phyloP scores from a whole-genome alignment of 2,797 vertebrate genomes.

The Diceros bicornis region DNA sequence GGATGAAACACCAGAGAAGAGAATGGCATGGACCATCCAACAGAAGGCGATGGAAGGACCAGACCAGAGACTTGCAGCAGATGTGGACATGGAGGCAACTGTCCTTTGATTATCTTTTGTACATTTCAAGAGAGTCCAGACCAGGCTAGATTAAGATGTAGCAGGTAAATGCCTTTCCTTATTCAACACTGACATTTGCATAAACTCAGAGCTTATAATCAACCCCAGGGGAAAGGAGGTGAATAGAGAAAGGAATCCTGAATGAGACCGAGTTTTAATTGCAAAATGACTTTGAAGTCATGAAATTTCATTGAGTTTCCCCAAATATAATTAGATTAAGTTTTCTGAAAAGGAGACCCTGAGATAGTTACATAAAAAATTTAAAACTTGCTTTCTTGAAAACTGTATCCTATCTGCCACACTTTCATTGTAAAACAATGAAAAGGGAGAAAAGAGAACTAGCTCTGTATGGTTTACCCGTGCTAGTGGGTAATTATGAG shows the following conservation, averaged over 20 bases:
- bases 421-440: slow-evolving; percentile 49
- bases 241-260: not conserved
- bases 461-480: not conserved
- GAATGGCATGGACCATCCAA: not conserved
- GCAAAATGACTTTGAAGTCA: slow-evolving; percentile 54
- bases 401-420: slow-evolving; percentile 40
- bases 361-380: slow-evolving; percentile 37
- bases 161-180: not conserved
- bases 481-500: not conserved
- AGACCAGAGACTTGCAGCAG: not conserved
- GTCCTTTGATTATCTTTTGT: not conserved
- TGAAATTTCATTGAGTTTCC: slow-evolving; percentile 54
- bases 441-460: not conserved
- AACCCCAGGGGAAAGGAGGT: not conserved
- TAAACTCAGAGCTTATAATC: slow-evolving; percentile 4
- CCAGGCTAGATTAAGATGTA: not conserved
- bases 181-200: not conserved
- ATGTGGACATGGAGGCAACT: not conserved
- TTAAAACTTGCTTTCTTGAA: slow-evolving; percentile 49
- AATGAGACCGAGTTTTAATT: slow-evolving; percentile 27
- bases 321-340: slow-evolving; percentile 57
- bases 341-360: slow-evolving; percentile 60
- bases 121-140: not conserved
- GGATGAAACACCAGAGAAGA: not conserved
- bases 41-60: not conserved